Conservation (phyloP, 2,113 vertebrate species). For the Odocoileus virginianus region DNA sequence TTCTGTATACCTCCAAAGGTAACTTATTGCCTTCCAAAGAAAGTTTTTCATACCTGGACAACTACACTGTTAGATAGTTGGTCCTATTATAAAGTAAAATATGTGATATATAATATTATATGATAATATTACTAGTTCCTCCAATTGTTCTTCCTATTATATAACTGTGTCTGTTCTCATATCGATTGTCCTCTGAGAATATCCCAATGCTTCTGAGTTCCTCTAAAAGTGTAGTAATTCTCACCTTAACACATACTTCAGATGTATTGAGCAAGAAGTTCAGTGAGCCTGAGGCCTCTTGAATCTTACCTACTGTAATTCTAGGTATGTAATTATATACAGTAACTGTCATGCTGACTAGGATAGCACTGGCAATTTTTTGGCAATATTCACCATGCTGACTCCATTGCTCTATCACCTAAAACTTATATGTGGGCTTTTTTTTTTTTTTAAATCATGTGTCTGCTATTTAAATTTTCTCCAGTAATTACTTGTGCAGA, state of each 20-base stretch:
- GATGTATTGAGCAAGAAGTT: neutral
- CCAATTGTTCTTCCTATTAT: slow-evolving; percentile 8
- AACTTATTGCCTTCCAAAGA: slow-evolving; percentile 12
- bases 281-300: neutral
- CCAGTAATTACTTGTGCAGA: neutral
- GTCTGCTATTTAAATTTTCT: slow-evolving; percentile 22
- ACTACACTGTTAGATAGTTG: neutral
- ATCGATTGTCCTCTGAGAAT: neutral
- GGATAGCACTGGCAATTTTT: neutral
- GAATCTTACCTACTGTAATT: neutral
- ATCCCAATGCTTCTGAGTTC: neutral
- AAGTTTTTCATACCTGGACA: neutral
- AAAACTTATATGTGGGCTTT: neutral
- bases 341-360: neutral
- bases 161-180: neutral
- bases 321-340: neutral
- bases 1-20: neutral
- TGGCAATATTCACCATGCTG: neutral
- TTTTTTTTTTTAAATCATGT: neutral
- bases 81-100: neutral
- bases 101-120: neutral
- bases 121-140: neutral
- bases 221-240: slow-evolving; percentile 3
- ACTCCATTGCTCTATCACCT: neutral
- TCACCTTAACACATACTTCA: neutral